Evolutionary conservation across 2,797 vertebrate genomes (phyloP).

Genomic region (Benthosema pterotum): DNA sequence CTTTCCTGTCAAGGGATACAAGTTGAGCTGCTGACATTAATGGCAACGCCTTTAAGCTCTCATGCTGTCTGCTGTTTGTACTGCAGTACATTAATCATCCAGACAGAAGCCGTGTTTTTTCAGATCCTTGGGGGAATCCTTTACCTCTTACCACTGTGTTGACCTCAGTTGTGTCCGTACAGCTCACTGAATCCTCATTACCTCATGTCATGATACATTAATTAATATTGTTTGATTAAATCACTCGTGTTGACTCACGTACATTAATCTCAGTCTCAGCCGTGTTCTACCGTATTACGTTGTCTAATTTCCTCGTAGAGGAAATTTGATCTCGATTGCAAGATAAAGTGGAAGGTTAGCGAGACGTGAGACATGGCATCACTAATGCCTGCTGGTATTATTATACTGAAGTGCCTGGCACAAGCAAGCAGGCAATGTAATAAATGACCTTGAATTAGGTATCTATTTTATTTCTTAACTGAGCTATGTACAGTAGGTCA

Average conservation of each 20-base stretch:
- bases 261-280: background rate
- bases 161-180: background rate
- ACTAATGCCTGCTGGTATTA: too few relatives aligned
- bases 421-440: too few relatives aligned
- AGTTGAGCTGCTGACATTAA: background rate
- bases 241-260: background rate
- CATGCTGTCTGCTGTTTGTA: background rate
- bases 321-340: background rate
- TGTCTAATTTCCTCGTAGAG: background rate
- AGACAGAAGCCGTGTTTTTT: background rate
- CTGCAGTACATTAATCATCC: background rate
- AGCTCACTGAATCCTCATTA: background rate
- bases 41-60: background rate
- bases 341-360: too few relatives aligned
- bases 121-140: background rate
- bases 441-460: too few relatives aligned
- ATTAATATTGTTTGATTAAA: background rate
- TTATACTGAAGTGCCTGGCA: too few relatives aligned
- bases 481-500: too few relatives aligned
- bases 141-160: background rate
- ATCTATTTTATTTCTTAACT: too few relatives aligned
- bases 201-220: background rate
- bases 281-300: background rate
- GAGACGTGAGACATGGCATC: too few relatives aligned
- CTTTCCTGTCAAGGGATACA: background rate